Evolutionary conservation across 2,113 vertebrate species (phyloP), one percentile per base, ranked within the genome.

Genomic region (Gnathonemus longibarbis): DNA sequence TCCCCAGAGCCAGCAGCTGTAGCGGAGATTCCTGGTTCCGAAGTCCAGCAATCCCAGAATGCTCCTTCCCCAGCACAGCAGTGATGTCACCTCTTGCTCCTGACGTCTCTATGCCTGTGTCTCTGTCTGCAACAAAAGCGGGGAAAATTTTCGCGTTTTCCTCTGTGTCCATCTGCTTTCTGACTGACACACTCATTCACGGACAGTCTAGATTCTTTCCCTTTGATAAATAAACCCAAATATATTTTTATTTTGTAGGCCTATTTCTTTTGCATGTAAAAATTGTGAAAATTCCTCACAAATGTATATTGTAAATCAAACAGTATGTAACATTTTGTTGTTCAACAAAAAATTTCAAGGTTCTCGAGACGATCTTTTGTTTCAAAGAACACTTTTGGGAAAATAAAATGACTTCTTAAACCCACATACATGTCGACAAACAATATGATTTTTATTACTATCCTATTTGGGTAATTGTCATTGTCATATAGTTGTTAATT

Each of bases 51-150:
- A 9, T 53, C 92, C 11, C 83, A 66, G 15, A 90, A 89, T 19
- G 9, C 87, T 35, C 91, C n/a, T 19, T 56, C 89, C 84, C 89
- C 77, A 15, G 19, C 70, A 50, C 93, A 91, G 88, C 89, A 92
- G 91, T 62, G 11, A 83, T 90, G 85, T 77, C 58, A 83, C 0
- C 66, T 90, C 89, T 91, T 35, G 7, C 39, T 62, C n/a, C n/a
- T 0, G 62, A 70, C 9, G 3, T 31, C 3, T 31, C 62, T 5
- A 13, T 11, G 58, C 24, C 48, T 77, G 89, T 48, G 70, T 88
- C 88, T 39, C 58, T 52, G 27, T 90, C 50, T 80, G 92, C 91
- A 24, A 77, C 90, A 93, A 56, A 27, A 31, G 87, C 42, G 85
- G 49, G 10, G n/a, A 15, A 53, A 5, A 39, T 35, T 21, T 53